phyloP scores from a whole-genome alignment of 2,888 invertebrate species.

The Drosophila testacea region DNA sequence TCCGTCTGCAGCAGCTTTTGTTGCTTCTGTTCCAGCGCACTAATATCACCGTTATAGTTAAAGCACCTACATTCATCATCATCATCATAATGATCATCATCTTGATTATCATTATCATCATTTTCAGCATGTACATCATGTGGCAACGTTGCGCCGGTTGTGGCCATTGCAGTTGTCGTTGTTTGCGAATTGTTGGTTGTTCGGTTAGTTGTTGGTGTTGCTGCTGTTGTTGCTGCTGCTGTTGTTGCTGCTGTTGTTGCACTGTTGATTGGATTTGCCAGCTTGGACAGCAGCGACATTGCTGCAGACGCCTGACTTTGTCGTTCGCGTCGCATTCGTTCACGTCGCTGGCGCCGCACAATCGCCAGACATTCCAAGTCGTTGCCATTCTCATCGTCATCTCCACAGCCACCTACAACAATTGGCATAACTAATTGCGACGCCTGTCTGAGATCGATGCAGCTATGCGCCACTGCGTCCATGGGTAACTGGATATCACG shows the following conservation, averaged over 20 bases:
- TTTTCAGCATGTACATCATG: conserved; percentile 35
- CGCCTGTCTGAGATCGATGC: conserved; percentile 69
- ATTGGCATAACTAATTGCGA: conserved; percentile 81
- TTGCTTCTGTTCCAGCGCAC: conserved; percentile 61
- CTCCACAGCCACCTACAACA: conserved; percentile 58
- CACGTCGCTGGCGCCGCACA: conserved; percentile 67
- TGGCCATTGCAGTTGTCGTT: conserved; percentile 70
- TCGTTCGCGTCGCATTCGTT: conserved; percentile 66
- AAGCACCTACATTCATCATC: conserved; percentile 82
- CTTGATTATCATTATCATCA: conserved; percentile 53
- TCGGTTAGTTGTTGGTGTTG: conserved; percentile 8
- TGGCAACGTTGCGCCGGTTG: conserved; percentile 51
- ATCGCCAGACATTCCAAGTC: conserved; percentile 48
- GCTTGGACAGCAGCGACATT: conserved; percentile 18
- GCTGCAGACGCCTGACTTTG: conserved; percentile 63
- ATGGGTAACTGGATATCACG: conserved; percentile 58
- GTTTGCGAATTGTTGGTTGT: conserved; percentile 69
- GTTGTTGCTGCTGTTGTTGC: conserved; percentile 21
- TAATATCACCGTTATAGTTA: conserved; percentile 83
- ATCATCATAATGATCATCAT: conserved; percentile 28
- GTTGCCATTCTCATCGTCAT: background rate
- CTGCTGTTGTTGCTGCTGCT: conserved; percentile 11
- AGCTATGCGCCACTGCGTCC: conserved; percentile 46
- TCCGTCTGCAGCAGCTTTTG: conserved; percentile 25
- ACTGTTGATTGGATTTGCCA: conserved; percentile 65